Conservation (phyloP, 1,140 invertebrate genomes). For the Drosophila kohkoa region DNA sequence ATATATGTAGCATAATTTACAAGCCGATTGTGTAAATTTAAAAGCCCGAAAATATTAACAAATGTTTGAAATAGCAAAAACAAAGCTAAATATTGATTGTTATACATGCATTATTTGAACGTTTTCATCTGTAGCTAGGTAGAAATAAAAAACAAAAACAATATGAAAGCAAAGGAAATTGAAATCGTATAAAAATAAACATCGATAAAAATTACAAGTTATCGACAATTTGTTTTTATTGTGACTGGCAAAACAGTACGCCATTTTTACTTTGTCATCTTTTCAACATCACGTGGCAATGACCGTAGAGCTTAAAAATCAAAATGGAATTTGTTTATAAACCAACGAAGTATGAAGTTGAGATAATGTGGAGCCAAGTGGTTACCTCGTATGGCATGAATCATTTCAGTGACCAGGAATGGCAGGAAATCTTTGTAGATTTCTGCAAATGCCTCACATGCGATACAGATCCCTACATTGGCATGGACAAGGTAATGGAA, state of each 20-base stretch:
- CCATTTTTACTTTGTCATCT: no score
- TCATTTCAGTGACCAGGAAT: neutral
- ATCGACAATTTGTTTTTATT: no score
- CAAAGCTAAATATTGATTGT: conserved; percentile 52
- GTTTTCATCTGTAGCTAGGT: conserved; percentile 79
- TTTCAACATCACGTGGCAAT: no score
- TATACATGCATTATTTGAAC: conserved; percentile 62
- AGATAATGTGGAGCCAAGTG: conserved; percentile 10
- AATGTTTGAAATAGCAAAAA: conserved; percentile 51
- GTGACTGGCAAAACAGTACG: no score
- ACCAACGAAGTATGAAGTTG: neutral
- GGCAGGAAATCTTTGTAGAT: conserved; percentile 15
- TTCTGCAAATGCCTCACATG: neutral
- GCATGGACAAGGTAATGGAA: conserved; percentile 6
- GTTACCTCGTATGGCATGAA: neutral
- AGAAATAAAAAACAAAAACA: conserved; percentile 25
- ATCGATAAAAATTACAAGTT: conserved; percentile 22
- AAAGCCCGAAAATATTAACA: conserved; percentile 56
- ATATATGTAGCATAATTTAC: conserved; percentile 1
- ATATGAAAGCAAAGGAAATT: conserved; percentile 60
- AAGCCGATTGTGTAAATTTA: conserved; percentile 51
- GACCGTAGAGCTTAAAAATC: no score
- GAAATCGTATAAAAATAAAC: conserved; percentile 63
- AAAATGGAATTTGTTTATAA: neutral
- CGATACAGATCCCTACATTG: neutral